Conservation (phyloP, 2,797 vertebrate species). For the Ctenopoma multispine region DNA sequence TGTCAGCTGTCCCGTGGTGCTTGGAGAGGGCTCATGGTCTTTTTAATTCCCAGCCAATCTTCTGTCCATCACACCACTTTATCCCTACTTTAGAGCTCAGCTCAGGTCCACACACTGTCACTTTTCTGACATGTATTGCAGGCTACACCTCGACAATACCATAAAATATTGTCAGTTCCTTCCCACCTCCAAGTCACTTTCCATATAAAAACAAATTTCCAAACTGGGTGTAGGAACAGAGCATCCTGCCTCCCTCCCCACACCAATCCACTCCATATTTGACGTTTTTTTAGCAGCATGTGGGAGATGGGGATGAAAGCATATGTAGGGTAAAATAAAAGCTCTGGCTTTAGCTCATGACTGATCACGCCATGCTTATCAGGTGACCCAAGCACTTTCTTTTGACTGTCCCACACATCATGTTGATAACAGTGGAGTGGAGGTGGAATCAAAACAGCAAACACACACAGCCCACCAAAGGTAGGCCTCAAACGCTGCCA, state of each 20-base stretch:
- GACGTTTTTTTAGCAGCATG: slow-evolving; percentile 22
- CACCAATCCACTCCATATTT: slow-evolving; percentile 27
- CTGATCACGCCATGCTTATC: slow-evolving; percentile 47
- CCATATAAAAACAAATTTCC: slow-evolving; percentile 65
- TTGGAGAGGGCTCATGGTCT: slow-evolving; percentile 74
- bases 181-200: slow-evolving; percentile 44
- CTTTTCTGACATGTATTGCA: slow-evolving; percentile 79
- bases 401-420: slow-evolving; percentile 35
- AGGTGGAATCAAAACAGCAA: slow-evolving; percentile 54
- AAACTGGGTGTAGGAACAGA: slow-evolving; percentile 52
- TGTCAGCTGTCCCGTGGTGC: slow-evolving; percentile 78
- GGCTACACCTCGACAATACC: slow-evolving; percentile 76
- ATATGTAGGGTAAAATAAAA: slow-evolving; percentile 34
- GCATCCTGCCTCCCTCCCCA: slow-evolving; percentile 30
- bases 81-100: slow-evolving; percentile 82
- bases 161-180: slow-evolving; percentile 73
- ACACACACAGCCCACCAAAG: slow-evolving; percentile 52
- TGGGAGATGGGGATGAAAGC: slow-evolving; percentile 15
- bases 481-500: slow-evolving; percentile 67
- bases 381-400: slow-evolving; percentile 57
- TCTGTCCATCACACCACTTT: slow-evolving; percentile 83
- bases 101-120: slow-evolving; percentile 83
- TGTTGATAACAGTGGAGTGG: slow-evolving; percentile 54
- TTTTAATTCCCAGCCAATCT: slow-evolving; percentile 86
- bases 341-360: slow-evolving; percentile 37